Base-by-base conservation (phyloP, 2,797 vertebrate species). In the Cebuella pygmaea region DNA sequence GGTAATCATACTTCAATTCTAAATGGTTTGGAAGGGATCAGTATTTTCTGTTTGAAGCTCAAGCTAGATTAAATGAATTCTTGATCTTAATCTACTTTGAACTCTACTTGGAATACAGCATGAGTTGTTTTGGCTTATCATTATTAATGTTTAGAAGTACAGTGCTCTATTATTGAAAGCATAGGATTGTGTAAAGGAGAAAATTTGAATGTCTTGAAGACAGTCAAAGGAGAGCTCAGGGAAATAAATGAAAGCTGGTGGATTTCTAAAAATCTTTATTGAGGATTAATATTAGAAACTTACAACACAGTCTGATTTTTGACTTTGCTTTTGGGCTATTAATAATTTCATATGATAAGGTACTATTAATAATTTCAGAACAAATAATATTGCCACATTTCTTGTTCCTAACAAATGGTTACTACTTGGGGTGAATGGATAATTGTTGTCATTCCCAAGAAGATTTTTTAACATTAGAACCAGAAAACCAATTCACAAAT, bases 101-200 rank as follows among this genome's bases (percentile, higher is more conserved):
- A 22, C 36, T 88, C n/a, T 93, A 41, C 84, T 94, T 88, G 95
- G 76, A 82, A 82, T 7, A 67, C 30, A 72, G 59, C 33, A 26
- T 61, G 75, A 67, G 67, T 82, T 97, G 41, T 88, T 97, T 81
- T 82, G 44, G 24, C 33, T 93, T 91, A 72, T 93, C 15, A 79
- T 84, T 93, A 83, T 90, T 94, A 55, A 78, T 82, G 95, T 96
- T 91, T 91, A 91, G 7, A 91, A 83, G 19, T 48, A 67, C 19
- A 75, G 36, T 80, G 33, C 24, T 91, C 22, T 97, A 30, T 44
- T 64, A 79, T 55, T 95, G 24, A 41, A 92, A 75, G 24, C 9
- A 0, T 89, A 89, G 55, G 70, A 61, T 26, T 84, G 55, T 76
- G 10, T 89, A 39, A 88, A 76, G 48, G 70, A 93, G 55, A 55